A percentile compares a stretch with the other conserved stretches of the same genome.
Conservation (phyloP, 2,888 invertebrate genomes). For the Pterostichus niger region DNA sequence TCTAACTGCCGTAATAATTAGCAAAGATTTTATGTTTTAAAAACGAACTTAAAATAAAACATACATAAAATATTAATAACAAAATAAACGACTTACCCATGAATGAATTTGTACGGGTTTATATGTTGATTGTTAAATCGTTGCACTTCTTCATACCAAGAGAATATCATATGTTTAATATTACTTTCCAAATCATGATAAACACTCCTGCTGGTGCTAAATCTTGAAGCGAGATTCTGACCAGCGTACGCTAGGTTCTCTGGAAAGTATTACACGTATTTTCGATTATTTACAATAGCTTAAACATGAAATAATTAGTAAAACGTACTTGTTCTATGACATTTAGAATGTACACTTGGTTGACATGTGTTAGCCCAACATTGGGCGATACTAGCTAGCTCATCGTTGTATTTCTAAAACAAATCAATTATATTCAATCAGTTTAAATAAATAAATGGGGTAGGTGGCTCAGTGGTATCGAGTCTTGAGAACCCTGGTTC, state of each 20-base stretch:
- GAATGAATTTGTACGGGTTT: background rate
- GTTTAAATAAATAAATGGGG: too few relatives aligned
- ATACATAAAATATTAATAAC: too few relatives aligned
- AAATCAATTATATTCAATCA: too few relatives aligned
- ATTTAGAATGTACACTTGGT: constrained; percentile 74
- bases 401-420: constrained; percentile 74
- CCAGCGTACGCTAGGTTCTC: constrained; percentile 33
- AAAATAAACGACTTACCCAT: constrained; percentile 20
- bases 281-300: background rate
- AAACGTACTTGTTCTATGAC: constrained; percentile 74
- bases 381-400: constrained; percentile 75
- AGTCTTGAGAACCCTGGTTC: too few relatives aligned
- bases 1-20: too few relatives aligned
- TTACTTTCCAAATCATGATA: constrained; percentile 26
- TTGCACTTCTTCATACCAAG: constrained; percentile 56
- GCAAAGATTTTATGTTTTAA: too few relatives aligned
- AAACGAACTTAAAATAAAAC: too few relatives aligned
- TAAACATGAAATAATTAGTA: background rate
- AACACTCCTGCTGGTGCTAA: constrained; percentile 4
- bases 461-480: too few relatives aligned
- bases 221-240: constrained; percentile 52
- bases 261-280: background rate
- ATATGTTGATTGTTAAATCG: constrained; percentile 4
- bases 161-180: constrained; percentile 23
- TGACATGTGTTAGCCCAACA: constrained; percentile 76